Evolutionary conservation across 2,113 vertebrate genomes (phyloP), one percentile per base, ranked within the genome.

Genomic region (Vimba vimba): DNA sequence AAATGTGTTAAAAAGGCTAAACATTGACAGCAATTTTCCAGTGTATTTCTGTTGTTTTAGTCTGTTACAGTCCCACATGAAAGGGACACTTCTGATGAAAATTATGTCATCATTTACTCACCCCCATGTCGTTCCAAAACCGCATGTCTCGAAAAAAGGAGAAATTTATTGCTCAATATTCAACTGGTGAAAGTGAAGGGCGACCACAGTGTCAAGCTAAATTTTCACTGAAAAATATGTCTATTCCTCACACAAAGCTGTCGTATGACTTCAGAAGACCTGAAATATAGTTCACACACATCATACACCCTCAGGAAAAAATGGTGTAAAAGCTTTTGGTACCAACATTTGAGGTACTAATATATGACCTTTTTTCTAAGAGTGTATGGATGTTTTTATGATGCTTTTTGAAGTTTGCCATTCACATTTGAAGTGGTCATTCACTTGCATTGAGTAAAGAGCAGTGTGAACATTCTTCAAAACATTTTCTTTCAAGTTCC

Each of bases 1-100:
- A 75, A 75, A 47, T 27, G 71, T 75, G 71, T 75, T 75, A 47
- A 75, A 47, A 75, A 75, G 43, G 71, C 43, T 47, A 75, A 75
- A 27, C 71, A 75, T 25, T 73, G 69, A 73, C 21, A 45, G 68
- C 33, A 4, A 21, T 71, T 71, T 71, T 71, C 19, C 68, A 39
- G 39, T 45, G 69, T 21, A 33, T 73, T 73, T 45, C 11, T 73
- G 43, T 17, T 15, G 71, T 74, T 47, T 74, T 74, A 74, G 11
- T 47, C 39, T 47, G 71, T 45, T 75, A 25, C 5, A 8, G 43
- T 47, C n/a, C n/a, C 8, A 75, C 71, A 75, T 27, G 45, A 75
- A 47, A 47, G 71, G 11, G 12, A 75, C 7, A 47, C n/a, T 75
- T 47, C 43, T 6, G 47, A 47, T 25, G 43, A 47, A 47, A 47